Evolutionary conservation across 2,113 vertebrate genomes (phyloP), one percentile per base, ranked within the genome.

Genomic region (Ctenomys sociabilis): DNA sequence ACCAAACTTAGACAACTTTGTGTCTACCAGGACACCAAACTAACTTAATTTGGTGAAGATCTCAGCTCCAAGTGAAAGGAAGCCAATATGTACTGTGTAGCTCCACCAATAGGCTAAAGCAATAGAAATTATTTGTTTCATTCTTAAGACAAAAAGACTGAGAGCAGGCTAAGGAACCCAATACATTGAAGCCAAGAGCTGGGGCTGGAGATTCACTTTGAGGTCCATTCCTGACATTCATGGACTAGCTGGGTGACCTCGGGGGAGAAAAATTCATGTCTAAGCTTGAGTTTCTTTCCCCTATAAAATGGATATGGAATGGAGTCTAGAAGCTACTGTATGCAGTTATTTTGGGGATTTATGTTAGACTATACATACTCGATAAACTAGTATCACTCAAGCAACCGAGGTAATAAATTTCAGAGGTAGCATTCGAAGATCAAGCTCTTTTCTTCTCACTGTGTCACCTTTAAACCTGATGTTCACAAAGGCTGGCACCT

Each of bases 131-230:
- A 78, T 90, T 64, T 84, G 5, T 88, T 77, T 49, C 17, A 8
- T 57, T 92, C 87, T 91, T 84, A 95, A 90, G 11, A n/a, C 70
- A 35, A 93, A 40, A 63, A 94, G 88, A 90, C 9, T 24, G 68
- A 92, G 37, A 82, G 16, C 22, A 87, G 52, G 21, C 49, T 64
- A 70, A 92, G 5, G 30, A 90, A 81, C 28, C 37, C 77, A 81
- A 22, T 43, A 7, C 37, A 17, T 0, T 63, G 40, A 90, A 37
- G 12, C 61, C 57, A 73, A 73, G 72, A 37, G 49, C 9, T 72
- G 35, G 52, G 35, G 32, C 9, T 90, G 90, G 35, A 73, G 66
- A 92, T 54, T 83, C 61, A 68, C 16, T 59, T 40, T 21, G 88
- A 78, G 8, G 81, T 85, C 82, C 3, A 59, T 1, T 93, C 7